Evolutionary conservation across 2,797 vertebrate genomes (phyloP).

Genomic region (Momotus momota): DNA sequence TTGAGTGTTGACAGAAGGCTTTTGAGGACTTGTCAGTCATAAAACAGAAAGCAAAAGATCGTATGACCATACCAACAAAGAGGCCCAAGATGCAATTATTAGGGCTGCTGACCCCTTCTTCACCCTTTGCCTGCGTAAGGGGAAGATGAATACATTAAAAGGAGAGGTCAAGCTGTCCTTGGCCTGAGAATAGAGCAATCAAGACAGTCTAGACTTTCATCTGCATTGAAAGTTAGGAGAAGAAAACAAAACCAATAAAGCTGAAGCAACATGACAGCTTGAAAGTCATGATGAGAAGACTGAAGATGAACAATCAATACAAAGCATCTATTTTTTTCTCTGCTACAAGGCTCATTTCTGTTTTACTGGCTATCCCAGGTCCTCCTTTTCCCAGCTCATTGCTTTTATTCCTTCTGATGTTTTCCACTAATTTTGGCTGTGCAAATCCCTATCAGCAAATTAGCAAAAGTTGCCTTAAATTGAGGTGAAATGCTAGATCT

Average conservation of each 20-base stretch:
- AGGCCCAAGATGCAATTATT: constrained; percentile 15
- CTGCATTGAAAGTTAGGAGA: neutral
- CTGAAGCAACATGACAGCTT: constrained; percentile 22
- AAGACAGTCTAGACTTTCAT: neutral
- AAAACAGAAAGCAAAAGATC: constrained; percentile 45
- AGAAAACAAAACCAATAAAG: constrained; percentile 12
- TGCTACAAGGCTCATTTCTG: neutral
- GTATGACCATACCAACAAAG: constrained; percentile 8
- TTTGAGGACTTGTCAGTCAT: constrained; percentile 20
- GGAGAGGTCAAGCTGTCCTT: constrained; percentile 22
- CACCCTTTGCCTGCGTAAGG: neutral
- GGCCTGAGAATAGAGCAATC: constrained; percentile 14
- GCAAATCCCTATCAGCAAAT: neutral
- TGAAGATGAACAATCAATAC: neutral
- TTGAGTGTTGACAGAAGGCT: neutral
- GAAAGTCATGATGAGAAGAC: constrained; percentile 15
- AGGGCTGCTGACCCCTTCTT: constrained; percentile 30
- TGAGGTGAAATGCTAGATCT: neutral
- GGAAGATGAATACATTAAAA: constrained; percentile 8
- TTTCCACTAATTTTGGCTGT: neutral
- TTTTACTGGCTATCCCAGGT: neutral
- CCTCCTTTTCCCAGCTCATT: neutral
- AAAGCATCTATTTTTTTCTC: neutral
- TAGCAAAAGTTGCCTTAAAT: neutral
- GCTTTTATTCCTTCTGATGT: neutral